These are phyloP conservation scores for Lagopus muta DNA, from an alignment of 2,113 vertebrate species.

Conservation along the genomic window DNA sequence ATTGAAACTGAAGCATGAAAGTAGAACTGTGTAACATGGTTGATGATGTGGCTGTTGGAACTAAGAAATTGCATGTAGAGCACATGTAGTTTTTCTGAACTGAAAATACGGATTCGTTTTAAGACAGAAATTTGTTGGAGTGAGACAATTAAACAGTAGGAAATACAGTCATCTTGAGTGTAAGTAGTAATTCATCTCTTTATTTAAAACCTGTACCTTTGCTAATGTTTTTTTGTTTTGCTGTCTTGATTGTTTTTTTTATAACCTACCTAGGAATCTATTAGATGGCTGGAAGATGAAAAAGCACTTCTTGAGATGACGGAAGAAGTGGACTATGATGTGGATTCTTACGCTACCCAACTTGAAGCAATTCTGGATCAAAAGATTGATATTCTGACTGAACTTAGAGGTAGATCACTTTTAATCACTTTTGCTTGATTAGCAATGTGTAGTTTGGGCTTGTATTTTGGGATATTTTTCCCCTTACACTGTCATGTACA, in stretches of 20 bases:
- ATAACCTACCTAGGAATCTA: conserved; percentile 86
- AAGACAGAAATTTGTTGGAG: not conserved
- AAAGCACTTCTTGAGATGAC: conserved; percentile 97
- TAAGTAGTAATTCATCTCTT: not conserved
- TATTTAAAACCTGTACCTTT: not conserved
- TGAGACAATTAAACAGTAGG: not conserved
- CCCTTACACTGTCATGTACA: not conserved
- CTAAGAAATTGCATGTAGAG: not conserved
- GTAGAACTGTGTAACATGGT: not conserved
- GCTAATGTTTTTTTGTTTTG: not conserved
- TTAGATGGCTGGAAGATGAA: conserved; percentile 96
- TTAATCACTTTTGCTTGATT: not conserved
- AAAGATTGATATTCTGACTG: conserved; percentile 95
- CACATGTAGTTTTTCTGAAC: not conserved
- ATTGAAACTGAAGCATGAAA: not conserved
- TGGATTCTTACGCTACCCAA: conserved; percentile 94
- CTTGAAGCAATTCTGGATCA: conserved; percentile 97
- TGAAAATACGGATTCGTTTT: not conserved
- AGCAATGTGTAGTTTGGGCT: not conserved
- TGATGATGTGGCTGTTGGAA: not conserved
- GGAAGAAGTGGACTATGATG: conserved; percentile 98
- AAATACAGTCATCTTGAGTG: not conserved
- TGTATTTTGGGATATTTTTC: not conserved
- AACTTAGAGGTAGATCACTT: conserved; percentile 88
- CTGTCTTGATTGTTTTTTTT: not conserved